Evolutionary conservation across 2,888 invertebrate genomes (phyloP).

Genomic region (Nymphalis urticae): DNA sequence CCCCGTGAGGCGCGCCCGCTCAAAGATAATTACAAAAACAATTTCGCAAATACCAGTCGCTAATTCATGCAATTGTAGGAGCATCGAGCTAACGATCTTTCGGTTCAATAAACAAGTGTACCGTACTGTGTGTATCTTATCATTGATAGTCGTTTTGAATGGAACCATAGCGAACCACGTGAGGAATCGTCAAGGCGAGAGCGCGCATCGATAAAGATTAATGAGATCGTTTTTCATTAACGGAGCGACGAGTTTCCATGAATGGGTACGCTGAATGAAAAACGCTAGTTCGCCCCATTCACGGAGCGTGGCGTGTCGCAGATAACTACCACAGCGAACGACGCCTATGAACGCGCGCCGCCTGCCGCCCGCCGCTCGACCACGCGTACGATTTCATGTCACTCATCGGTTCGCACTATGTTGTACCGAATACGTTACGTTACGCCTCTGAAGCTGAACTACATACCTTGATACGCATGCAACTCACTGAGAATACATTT

Average conservation of each 20-base stretch:
- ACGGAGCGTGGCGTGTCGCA: slow-evolving; percentile 44
- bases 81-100: slow-evolving; percentile 11
- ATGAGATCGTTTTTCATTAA: slow-evolving; percentile 75
- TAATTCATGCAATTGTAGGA: slow-evolving; percentile 17
- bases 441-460: slow-evolving; percentile 6
- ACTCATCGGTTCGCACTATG: slow-evolving; percentile 15
- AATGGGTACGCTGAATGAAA: slow-evolving; percentile 77
- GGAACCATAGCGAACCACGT: slow-evolving; percentile 60
- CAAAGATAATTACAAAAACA: slow-evolving; percentile 30
- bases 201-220: slow-evolving; percentile 60
- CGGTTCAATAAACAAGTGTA: slow-evolving; percentile 25
- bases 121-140: slow-evolving; percentile 40
- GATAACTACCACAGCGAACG: slow-evolving; percentile 34
- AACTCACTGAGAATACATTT: neutral
- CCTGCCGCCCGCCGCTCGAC: slow-evolving; percentile 8
- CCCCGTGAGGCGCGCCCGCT: slow-evolving; percentile 21
- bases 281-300: slow-evolving; percentile 71
- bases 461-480: slow-evolving; percentile 6
- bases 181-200: slow-evolving; percentile 48
- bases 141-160: slow-evolving; percentile 54
- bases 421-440: slow-evolving; percentile 7
- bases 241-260: slow-evolving; percentile 75
- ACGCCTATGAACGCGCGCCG: slow-evolving; percentile 30
- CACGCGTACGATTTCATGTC: slow-evolving; percentile 23
- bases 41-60: slow-evolving; percentile 25